Base-by-base conservation (phyloP, 2,888 invertebrate species). In the Cephus pygmeus region DNA sequence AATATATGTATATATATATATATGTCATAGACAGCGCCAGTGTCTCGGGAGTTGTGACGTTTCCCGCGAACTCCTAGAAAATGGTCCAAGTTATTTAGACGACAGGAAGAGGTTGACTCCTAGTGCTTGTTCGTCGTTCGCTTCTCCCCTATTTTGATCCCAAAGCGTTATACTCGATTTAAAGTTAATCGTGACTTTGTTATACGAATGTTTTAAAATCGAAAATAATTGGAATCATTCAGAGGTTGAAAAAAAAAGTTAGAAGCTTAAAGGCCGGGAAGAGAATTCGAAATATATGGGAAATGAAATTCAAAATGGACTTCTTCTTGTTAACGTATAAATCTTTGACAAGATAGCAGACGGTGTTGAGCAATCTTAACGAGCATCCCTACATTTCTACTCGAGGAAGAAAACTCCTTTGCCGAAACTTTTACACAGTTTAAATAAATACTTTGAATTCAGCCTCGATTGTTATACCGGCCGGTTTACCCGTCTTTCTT, bases 181-280 rank as follows among this genome's bases (percentile, higher is more conserved):
- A 75, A 76, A 79, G 78, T 81, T 79, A 81, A 81, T 79, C 76
- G 76, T 73, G 68, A 33, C 81, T 77, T 79, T 79, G 80, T 80
- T 76, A 75, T 75, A 75, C 69, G 33, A 80, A 73, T 73, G 12
- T 35, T 56, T 35, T 74, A n/a, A n/a, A 40, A 40, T 40, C 40
- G 23, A 40, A 23, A 40, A 23, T 40, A 23, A 40, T 23, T 40
- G 23, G 23, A 6, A 23, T 23, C 23, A 6, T 40, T 15, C 40
- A 15, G 6, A 23, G 40, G 40, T 23, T 40, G 35, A 0, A 12
- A 40, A 4, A 12, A 40, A 15, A 40, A 15, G 4, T 40, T 12
- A 15, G 0, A 15, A 40, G 6, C 15, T 15, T 12, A 40, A 15
- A 15, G 4, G 15, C 1, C 40, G 15, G 15, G 15, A 40, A 12